These are phyloP conservation scores for Callopanchax toddi DNA, from an alignment of 2,113 vertebrate species.

Conservation along the genomic window DNA sequence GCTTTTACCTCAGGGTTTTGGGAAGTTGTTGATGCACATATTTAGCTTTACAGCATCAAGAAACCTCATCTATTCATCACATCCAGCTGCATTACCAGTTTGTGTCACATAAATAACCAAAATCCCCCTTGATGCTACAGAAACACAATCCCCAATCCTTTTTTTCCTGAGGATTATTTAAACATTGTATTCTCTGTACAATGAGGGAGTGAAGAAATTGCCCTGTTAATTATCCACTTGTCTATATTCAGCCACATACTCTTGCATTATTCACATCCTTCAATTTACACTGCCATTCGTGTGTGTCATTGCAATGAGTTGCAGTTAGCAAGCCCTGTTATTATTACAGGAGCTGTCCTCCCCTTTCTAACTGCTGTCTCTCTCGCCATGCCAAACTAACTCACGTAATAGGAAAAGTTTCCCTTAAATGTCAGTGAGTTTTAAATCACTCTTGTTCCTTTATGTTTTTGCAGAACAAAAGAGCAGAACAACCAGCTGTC, in stretches of 20 bases:
- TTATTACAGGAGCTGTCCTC: constrained; percentile 71
- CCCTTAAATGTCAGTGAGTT: constrained; percentile 58
- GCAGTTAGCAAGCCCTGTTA: constrained; percentile 73
- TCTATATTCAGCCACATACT: constrained; percentile 70
- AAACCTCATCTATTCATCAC: constrained; percentile 6
- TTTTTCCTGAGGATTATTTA: constrained; percentile 21
- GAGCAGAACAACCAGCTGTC: not conserved
- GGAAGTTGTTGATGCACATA: constrained; percentile 29
- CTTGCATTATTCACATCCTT: constrained; percentile 76
- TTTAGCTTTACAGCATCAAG: constrained; percentile 17
- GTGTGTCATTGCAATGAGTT: constrained; percentile 72
- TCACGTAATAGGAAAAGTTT: constrained; percentile 59
- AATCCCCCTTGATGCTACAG: not conserved
- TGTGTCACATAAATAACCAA: constrained; percentile 11
- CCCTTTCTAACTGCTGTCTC: constrained; percentile 56
- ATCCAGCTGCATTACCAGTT: constrained; percentile 9
- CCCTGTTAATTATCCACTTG: constrained; percentile 74
- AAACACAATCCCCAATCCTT: not conserved
- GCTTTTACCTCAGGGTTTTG: constrained; percentile 28
- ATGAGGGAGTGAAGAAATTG: constrained; percentile 61
- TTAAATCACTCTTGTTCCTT: constrained; percentile 34
- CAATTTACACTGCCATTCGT: constrained; percentile 67
- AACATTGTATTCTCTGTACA: constrained; percentile 55
- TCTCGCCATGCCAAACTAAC: constrained; percentile 48
- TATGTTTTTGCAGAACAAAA: constrained; percentile 10